A percentile compares a stretch with the other conserved stretches of the same genome.
phyloP scores from a whole-genome alignment of 2,888 invertebrate species.

The Philhelius pedissequus region DNA sequence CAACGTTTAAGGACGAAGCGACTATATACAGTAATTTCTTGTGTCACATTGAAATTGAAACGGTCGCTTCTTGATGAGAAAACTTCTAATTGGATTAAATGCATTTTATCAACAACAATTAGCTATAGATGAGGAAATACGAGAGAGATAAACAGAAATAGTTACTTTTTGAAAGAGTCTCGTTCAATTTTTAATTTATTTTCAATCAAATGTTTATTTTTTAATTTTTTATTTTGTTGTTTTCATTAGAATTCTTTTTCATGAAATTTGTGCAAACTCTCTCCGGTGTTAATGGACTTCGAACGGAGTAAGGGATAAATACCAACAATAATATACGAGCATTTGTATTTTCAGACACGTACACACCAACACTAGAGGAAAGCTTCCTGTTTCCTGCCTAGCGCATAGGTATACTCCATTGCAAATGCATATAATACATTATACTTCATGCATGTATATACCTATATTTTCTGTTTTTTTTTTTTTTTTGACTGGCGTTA shows the following conservation, averaged over 20 bases:
- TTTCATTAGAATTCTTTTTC: background rate
- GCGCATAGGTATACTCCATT: too few relatives aligned
- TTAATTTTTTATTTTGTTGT: background rate
- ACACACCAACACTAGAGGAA: too few relatives aligned
- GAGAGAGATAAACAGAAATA: background rate
- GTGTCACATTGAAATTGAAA: background rate
- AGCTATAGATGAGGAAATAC: background rate
- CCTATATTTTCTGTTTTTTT: too few relatives aligned
- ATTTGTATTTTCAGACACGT: too few relatives aligned
- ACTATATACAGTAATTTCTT: background rate
- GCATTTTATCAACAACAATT: background rate
- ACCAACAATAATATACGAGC: too few relatives aligned
- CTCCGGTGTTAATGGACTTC: background rate
- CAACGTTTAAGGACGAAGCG: background rate
- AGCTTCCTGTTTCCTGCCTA: too few relatives aligned
- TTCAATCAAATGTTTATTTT: background rate
- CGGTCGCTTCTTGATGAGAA: background rate
- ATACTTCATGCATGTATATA: too few relatives aligned
- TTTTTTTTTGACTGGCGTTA: too few relatives aligned
- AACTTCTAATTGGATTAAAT: constrained; percentile 9
- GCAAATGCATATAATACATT: too few relatives aligned
- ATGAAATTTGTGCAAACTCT: background rate
- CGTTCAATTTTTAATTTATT: background rate
- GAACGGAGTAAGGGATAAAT: background rate
- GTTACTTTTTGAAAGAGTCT: background rate